These are phyloP conservation scores for Emydoidea blandingii DNA, from an alignment of 2,797 vertebrate species.

Conservation along the genomic window DNA sequence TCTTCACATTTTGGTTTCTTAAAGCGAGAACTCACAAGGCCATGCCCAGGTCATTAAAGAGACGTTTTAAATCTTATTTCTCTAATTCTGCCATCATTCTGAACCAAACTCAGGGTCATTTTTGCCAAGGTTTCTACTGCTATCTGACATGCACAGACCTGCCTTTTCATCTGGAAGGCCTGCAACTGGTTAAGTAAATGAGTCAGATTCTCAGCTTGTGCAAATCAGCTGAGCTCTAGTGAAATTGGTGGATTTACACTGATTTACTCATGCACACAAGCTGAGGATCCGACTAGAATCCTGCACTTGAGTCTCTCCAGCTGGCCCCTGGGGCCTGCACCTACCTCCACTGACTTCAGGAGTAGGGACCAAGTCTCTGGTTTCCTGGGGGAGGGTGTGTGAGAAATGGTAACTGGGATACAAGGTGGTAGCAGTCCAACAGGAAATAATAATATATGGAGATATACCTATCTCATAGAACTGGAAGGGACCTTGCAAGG, in stretches of 20 bases:
- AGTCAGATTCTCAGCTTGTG: neutral
- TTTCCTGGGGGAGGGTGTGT: neutral
- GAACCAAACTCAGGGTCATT: accelerated
- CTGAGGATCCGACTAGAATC: neutral
- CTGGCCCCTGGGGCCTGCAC: neutral
- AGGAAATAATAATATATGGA: neutral
- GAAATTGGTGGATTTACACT: neutral
- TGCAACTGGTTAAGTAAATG: neutral
- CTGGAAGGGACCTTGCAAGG: no score
- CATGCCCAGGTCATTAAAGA: conserved; percentile 70
- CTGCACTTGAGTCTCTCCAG: neutral
- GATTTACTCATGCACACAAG: neutral
- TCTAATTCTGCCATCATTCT: neutral
- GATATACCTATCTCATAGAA: no score
- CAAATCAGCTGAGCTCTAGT: neutral
- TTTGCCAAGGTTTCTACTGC: neutral
- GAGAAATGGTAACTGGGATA: neutral
- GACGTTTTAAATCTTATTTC: conserved; percentile 47
- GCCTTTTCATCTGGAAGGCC: neutral
- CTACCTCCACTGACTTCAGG: no score
- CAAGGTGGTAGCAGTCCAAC: neutral
- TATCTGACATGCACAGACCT: neutral
- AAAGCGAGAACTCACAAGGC: conserved; percentile 15
- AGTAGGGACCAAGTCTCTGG: neutral
- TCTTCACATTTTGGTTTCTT: conserved; percentile 27